These are phyloP conservation scores for Caenorhabditis tropicalis DNA, from an alignment of 1,140 invertebrate species.

Conservation along the genomic window DNA sequence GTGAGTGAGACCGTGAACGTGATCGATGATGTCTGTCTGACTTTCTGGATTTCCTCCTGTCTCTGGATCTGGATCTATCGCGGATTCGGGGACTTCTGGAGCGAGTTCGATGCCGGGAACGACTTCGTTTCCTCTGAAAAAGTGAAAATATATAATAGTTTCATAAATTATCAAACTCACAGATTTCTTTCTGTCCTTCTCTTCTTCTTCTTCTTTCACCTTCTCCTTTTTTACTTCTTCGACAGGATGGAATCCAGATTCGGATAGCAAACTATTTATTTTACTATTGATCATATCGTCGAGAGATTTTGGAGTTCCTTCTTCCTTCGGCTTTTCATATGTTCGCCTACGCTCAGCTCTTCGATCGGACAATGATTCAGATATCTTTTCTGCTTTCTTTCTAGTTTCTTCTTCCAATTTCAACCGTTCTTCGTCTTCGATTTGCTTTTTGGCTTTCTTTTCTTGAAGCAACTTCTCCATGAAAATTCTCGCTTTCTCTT, in stretches of 20 bases:
- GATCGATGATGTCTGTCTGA: background rate
- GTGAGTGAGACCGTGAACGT: background rate
- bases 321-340: background rate
- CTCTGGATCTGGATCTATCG: background rate
- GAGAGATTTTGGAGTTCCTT: background rate
- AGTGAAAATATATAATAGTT: background rate
- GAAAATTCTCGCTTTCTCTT: constrained; percentile 51
- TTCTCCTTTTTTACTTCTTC: background rate
- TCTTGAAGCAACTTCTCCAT: constrained; percentile 50
- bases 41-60: background rate
- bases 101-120: background rate
- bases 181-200: background rate
- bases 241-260: background rate
- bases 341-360: background rate
- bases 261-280: constrained; percentile 38
- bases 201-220: background rate
- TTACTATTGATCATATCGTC: constrained; percentile 23
- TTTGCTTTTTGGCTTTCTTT: constrained; percentile 25
- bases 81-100: background rate
- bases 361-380: background rate
- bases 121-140: constrained; percentile 23
- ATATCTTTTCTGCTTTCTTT: constrained; percentile 18
- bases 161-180: background rate
- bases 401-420: constrained; percentile 36
- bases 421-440: constrained; percentile 24